Conservation (phyloP, 2,797 vertebrate genomes). For the Pseudochirops corinnae region DNA sequence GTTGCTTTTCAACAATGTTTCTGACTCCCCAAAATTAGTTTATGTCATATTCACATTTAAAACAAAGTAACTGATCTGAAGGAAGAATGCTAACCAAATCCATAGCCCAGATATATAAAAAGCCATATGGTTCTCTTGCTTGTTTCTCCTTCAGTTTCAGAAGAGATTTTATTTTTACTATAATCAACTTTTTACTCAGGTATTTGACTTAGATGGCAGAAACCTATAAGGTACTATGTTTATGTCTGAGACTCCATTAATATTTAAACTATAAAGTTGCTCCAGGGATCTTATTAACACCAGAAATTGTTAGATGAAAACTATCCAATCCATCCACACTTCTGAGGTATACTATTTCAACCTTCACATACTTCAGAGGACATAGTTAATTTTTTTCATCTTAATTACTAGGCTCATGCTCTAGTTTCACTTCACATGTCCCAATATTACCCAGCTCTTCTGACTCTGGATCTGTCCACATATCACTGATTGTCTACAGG, state of each 20-base stretch:
- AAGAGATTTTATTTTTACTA: background rate
- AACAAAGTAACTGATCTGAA: background rate
- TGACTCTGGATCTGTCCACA: background rate
- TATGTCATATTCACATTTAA: background rate
- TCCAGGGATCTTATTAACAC: background rate
- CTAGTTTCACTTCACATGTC: background rate
- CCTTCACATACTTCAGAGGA: background rate
- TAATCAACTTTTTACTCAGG: background rate
- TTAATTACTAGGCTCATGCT: background rate
- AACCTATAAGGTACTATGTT: background rate
- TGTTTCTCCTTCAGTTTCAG: slow-evolving; percentile 7
- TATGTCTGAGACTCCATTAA: background rate
- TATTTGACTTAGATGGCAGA: background rate
- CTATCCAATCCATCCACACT: background rate
- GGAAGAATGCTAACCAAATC: background rate
- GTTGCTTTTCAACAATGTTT: background rate
- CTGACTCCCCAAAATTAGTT: background rate
- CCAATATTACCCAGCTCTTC: background rate
- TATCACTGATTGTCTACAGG: background rate
- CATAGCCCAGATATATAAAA: background rate
- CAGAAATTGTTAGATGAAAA: background rate
- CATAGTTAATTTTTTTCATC: background rate
- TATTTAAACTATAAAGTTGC: background rate
- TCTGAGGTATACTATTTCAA: background rate
- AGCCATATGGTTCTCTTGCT: background rate